Evolutionary conservation across 1,140 invertebrate genomes (phyloP).

Genomic region (Onthophagus taurus): DNA sequence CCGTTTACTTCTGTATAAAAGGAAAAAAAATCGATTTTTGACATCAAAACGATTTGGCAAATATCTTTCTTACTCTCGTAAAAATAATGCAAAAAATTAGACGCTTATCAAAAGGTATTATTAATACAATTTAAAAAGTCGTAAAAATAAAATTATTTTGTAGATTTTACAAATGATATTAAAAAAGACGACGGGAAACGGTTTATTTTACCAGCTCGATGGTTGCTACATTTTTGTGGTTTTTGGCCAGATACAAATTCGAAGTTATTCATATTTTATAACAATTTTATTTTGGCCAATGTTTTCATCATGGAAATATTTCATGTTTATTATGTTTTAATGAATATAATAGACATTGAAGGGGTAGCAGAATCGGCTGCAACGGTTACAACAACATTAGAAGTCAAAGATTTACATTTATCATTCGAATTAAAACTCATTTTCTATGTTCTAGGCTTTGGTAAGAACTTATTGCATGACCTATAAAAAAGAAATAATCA

Average conservation of each 20-base stretch:
- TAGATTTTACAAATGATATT: slow-evolving; percentile 5
- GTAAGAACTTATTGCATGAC: not conserved
- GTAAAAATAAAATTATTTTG: not conserved
- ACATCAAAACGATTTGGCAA: no score
- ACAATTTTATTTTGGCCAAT: not conserved
- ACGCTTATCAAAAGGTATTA: slow-evolving; percentile 3
- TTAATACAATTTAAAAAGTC: no score
- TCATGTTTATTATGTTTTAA: not conserved
- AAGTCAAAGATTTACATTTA: slow-evolving; percentile 1
- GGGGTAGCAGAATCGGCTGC: not conserved
- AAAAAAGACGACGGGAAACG: slow-evolving; percentile 3
- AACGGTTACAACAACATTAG: slow-evolving; percentile 7
- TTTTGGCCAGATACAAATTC: slow-evolving; percentile 3
- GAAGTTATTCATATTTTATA: not conserved
- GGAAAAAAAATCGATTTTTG: no score
- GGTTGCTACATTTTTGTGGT: not conserved
- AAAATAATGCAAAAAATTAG: no score
- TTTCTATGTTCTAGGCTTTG: not conserved
- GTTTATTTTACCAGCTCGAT: not conserved
- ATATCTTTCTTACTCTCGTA: no score
- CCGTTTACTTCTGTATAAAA: no score
- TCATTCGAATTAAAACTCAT: not conserved
- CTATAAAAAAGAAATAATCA: not conserved
- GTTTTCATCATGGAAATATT: slow-evolving; percentile 5
- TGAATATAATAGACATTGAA: slow-evolving; percentile 1